A percentile compares a stretch with the other conserved stretches of the same genome.
These are phyloP conservation scores for Actinia equina DNA, from an alignment of 64 coral and sea anemone genomes.

Conservation along the genomic window DNA sequence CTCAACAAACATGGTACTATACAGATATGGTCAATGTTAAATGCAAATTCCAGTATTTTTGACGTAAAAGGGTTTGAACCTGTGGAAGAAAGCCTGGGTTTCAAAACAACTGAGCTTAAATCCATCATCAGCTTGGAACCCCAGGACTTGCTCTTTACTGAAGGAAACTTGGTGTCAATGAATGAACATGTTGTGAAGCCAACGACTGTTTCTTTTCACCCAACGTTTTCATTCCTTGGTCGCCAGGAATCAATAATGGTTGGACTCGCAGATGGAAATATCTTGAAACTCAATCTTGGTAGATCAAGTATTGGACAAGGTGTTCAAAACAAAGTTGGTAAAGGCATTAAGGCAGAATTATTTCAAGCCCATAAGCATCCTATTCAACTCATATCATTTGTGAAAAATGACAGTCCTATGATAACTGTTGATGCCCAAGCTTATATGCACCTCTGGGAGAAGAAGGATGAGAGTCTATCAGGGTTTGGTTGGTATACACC, in stretches of 20 bases:
- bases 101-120: slow-evolving; percentile 46
- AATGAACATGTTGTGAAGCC: slow-evolving; percentile 29
- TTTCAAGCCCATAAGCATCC: slow-evolving; percentile 75
- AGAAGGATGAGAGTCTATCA: slow-evolving; percentile 52
- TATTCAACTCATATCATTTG: slow-evolving; percentile 71
- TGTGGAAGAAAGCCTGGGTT: slow-evolving; percentile 50
- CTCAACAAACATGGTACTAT: slow-evolving; percentile 56
- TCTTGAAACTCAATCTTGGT: slow-evolving; percentile 62
- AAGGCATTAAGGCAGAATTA: slow-evolving; percentile 68
- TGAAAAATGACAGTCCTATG: slow-evolving; percentile 63
- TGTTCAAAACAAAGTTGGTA: slow-evolving; percentile 46
- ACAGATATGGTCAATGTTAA: slow-evolving; percentile 59
- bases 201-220: slow-evolving; percentile 56
- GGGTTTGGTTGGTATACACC: slow-evolving; percentile 91
- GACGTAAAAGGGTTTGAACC: slow-evolving; percentile 78
- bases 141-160: slow-evolving; percentile 41
- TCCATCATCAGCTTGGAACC: slow-evolving; percentile 30
- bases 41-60: slow-evolving; percentile 40
- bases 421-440: slow-evolving; percentile 74
- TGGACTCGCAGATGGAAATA: slow-evolving; percentile 69
- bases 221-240: slow-evolving; percentile 60
- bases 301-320: neutral
- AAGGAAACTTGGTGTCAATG: slow-evolving; percentile 52
- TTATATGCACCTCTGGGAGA: slow-evolving; percentile 76
- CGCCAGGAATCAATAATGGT: slow-evolving; percentile 60